Conservation (phyloP, 2,888 invertebrate genomes). For the Acleris emargana region DNA sequence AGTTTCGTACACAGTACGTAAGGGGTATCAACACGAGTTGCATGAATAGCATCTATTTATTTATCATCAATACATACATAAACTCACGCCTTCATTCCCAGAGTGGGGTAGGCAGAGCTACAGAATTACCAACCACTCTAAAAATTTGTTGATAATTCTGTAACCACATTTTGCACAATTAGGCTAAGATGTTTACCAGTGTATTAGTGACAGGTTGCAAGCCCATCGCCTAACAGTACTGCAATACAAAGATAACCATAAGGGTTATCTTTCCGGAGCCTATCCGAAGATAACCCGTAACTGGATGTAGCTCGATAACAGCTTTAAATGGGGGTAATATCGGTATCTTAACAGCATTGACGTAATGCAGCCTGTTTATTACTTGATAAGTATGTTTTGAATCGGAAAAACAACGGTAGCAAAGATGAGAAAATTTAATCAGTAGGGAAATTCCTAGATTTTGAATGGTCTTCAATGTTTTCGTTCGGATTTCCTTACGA, state of each 20-base stretch:
- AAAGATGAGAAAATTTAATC: neutral
- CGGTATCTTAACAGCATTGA: slow-evolving; percentile 53
- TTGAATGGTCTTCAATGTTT: neutral
- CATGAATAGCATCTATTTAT: slow-evolving; percentile 49
- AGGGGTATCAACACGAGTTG: slow-evolving; percentile 39
- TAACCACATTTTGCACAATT: too few species aligned
- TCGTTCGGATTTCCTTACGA: too few species aligned
- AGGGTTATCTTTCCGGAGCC: too few species aligned
- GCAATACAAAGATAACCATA: slow-evolving; percentile 46
- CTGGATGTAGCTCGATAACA: slow-evolving; percentile 49
- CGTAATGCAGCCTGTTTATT: slow-evolving; percentile 52
- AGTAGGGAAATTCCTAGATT: neutral
- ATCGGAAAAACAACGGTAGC: neutral
- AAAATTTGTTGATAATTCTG: too few species aligned
- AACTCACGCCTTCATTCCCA: too few species aligned
- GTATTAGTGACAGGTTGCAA: too few species aligned
- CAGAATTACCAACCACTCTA: too few species aligned
- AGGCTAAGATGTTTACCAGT: too few species aligned
- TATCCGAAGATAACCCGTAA: slow-evolving; percentile 48
- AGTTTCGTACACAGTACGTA: neutral
- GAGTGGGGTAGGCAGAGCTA: too few species aligned
- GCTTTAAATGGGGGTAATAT: slow-evolving; percentile 38
- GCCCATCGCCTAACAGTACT: too few species aligned
- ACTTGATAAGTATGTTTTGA: neutral
- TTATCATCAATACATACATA: slow-evolving; percentile 34